Evolutionary conservation across 2,888 invertebrate species (phyloP), one percentile per base, ranked within the genome.

Genomic region (Miltochrista miniata): DNA sequence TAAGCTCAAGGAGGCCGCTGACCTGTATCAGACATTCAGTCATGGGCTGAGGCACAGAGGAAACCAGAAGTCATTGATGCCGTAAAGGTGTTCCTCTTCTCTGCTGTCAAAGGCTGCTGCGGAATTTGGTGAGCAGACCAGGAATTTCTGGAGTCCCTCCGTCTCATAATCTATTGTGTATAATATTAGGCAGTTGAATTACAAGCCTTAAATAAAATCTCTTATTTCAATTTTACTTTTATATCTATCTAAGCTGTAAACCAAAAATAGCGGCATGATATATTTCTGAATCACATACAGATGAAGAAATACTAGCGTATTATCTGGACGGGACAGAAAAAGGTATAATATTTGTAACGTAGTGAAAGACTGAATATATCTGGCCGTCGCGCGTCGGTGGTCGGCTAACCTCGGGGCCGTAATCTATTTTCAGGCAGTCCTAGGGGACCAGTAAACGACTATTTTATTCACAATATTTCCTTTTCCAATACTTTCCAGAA

Each of bases 341-440:
- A 64, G 62, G 56, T 58, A 66, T 51, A 60, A 61, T 55, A 63
- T 66, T 68, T 64, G 36, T 62, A 66, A 59, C 59, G 55, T 43
- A 43, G 52, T 43, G 48, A 54, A 55, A 54, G 56, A 34, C 37
- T n/a, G 43, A 33, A 51, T 55, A 48, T 55, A 54, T 62, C 51
- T 41, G 61, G 54, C 57, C 43, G 51, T 56, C n/a, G n/a, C n/a
- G n/a, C n/a, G n/a, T n/a, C 59, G 53, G 62, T 51, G 62, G 63
- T 60, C 48, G 57, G 56, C 54, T 34, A 36, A 35, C 54, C 53
- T 41, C 5, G 49, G 61, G 55, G 51, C 73, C 71, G 60, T 68
- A 65, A 72, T 74, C 74, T 72, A 70, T 73, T 70, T 56, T 49
- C 61, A 54, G 62, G 52, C 48, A 51, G 50, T 63, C 59, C 61